Conservation (phyloP, 1,140 invertebrate genomes). For the Rhizoglyphus robini region DNA sequence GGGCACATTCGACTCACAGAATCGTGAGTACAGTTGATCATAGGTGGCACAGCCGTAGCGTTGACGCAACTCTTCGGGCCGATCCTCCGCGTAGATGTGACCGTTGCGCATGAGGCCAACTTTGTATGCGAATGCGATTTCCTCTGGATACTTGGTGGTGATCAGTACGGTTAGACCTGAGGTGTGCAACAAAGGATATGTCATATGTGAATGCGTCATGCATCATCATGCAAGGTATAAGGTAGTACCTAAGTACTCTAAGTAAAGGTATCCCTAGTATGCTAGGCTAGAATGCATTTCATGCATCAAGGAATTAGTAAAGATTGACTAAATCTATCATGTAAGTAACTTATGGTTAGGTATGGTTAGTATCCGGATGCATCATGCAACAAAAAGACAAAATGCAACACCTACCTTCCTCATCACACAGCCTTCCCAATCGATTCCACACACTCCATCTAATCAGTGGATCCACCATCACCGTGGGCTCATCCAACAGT, state of each 20-base stretch:
- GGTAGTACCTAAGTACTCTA: too few species aligned
- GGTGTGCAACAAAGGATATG: too few species aligned
- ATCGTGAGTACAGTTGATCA: constrained; percentile 82
- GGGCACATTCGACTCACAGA: constrained; percentile 43
- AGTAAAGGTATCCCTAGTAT: too few species aligned
- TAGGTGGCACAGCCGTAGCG: constrained; percentile 67
- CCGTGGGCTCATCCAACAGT: constrained; percentile 81
- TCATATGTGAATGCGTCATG: too few species aligned
- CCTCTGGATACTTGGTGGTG: constrained; percentile 88
- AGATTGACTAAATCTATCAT: too few species aligned
- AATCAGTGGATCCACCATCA: constrained; percentile 41
- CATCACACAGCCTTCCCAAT: constrained; percentile 49
- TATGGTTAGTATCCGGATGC: too few species aligned
- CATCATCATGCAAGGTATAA: too few species aligned
- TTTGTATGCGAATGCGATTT: constrained; percentile 68
- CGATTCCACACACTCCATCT: constrained; percentile 86
- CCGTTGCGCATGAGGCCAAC: constrained; percentile 88
- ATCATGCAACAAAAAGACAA: neutral
- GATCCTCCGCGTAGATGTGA: constrained; percentile 73
- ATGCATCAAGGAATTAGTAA: too few species aligned
- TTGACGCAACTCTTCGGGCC: constrained; percentile 62
- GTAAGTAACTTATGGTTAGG: too few species aligned
- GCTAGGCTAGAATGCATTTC: too few species aligned
- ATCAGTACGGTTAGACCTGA: constrained; percentile 75
- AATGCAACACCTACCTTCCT: neutral